These are phyloP conservation scores for human DNA, from an alignment of 2,113 vertebrate species.

Conservation along the genomic window GRCh38 chr19:31069001-31069500, in stretches of 20 bases:
- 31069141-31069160: fast-evolving
- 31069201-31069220: fast-evolving
- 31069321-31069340: fast-evolving
- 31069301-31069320: not conserved
- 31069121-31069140: not conserved
- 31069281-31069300: too few relatives aligned
- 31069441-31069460: fast-evolving
- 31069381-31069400: not conserved
- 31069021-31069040: not conserved
- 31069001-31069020: not conserved
- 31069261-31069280: fast-evolving
- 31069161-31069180: too few relatives aligned
- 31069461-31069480: not conserved
- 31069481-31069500: fast-evolving
- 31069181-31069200: not conserved
- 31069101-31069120: not conserved
- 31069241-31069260: not conserved
- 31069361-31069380: not conserved
- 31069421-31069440: fast-evolving
- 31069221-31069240: fast-evolving
- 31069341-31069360: fast-evolving
- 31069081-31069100: not conserved
- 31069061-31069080: not conserved
- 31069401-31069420: not conserved
- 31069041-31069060: not conserved